These are phyloP conservation scores for Phocides pigmalion DNA, from an alignment of 1,140 invertebrate species.

Conservation along the genomic window DNA sequence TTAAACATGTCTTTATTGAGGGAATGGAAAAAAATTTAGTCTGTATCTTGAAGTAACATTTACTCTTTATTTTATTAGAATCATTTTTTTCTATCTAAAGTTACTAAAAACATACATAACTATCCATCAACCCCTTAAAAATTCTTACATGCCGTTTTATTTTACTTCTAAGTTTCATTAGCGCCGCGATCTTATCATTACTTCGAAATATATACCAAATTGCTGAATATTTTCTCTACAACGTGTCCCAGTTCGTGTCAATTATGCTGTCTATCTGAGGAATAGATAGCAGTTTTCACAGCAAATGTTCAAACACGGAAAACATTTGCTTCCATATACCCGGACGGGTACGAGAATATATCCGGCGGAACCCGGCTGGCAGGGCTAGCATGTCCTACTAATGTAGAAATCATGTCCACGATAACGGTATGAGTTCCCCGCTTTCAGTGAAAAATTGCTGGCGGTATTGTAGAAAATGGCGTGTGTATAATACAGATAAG, in stretches of 20 bases:
- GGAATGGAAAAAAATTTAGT: too few relatives aligned
- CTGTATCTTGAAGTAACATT: too few relatives aligned
- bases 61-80: too few relatives aligned
- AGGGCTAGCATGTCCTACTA: constrained; percentile 20
- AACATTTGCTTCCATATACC: constrained; percentile 22
- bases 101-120: too few relatives aligned
- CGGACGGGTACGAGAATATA: constrained; percentile 23
- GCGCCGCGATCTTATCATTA: too few relatives aligned
- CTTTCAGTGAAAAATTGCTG: constrained; percentile 29
- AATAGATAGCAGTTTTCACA: constrained; percentile 33
- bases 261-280: constrained; percentile 28
- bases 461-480: constrained; percentile 20
- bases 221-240: neutral
- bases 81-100: too few relatives aligned
- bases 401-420: constrained; percentile 28
- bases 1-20: too few relatives aligned
- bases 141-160: too few relatives aligned
- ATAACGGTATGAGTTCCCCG: constrained; percentile 26
- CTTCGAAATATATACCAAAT: neutral
- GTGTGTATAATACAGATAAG: constrained; percentile 3
- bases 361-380: constrained; percentile 17
- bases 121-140: too few relatives aligned
- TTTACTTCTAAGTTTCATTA: too few relatives aligned
- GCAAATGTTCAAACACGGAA: constrained; percentile 29
- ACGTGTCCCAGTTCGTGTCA: constrained; percentile 15